Conservation (phyloP, 2,888 invertebrate species). For the Himalopsyche japonica region DNA sequence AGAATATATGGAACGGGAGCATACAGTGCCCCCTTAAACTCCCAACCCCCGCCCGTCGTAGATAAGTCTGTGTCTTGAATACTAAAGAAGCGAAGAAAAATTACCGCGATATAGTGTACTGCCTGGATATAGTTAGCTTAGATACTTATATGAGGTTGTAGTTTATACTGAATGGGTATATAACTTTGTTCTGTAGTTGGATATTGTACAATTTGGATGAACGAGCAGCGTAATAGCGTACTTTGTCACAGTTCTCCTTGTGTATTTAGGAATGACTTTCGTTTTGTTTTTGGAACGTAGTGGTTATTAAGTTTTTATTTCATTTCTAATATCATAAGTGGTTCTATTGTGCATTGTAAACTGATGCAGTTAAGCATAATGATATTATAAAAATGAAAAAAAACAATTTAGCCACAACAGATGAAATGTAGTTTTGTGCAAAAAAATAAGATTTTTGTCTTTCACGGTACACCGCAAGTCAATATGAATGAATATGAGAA, state of each 20-base stretch:
- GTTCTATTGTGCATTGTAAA: too few relatives aligned
- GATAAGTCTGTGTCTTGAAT: slow-evolving; percentile 48
- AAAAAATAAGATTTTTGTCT: too few relatives aligned
- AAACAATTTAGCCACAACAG: too few relatives aligned
- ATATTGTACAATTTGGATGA: background rate
- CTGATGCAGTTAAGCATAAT: too few relatives aligned
- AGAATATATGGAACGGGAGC: slow-evolving; percentile 41
- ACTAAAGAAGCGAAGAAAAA: slow-evolving; percentile 53
- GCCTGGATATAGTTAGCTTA: background rate
- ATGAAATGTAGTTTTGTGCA: too few relatives aligned
- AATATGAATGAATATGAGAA: too few relatives aligned
- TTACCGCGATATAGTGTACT: slow-evolving; percentile 47
- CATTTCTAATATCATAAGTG: too few relatives aligned
- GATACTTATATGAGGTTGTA: background rate
- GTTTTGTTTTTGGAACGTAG: too few relatives aligned
- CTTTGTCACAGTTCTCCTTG: background rate
- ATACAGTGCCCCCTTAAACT: background rate
- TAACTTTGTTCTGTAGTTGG: background rate
- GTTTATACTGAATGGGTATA: background rate
- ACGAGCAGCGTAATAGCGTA: background rate
- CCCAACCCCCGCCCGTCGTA: slow-evolving; percentile 6
- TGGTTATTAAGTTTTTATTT: too few relatives aligned
- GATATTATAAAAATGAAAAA: too few relatives aligned
- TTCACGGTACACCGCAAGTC: too few relatives aligned
- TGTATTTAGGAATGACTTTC: background rate